These are phyloP conservation scores for Mechanitis messenoides DNA, from an alignment of 2,888 invertebrate genomes.

Conservation along the genomic window DNA sequence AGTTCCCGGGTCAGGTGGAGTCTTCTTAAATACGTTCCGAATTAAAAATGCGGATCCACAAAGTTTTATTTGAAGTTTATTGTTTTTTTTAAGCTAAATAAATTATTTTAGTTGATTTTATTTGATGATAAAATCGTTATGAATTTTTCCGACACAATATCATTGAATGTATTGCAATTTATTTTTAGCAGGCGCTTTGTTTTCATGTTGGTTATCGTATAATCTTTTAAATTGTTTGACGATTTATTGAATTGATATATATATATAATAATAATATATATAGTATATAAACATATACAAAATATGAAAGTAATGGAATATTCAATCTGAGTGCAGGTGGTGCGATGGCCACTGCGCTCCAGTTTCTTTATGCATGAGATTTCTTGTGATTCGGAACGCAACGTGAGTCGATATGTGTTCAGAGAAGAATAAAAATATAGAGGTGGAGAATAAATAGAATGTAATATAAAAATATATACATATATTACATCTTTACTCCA, in stretches of 20 bases:
- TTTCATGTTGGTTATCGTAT: no score
- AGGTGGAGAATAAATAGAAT: constrained; percentile 1
- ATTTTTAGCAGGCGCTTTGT: no score
- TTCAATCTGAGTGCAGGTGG: constrained; percentile 67
- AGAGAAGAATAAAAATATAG: constrained; percentile 35
- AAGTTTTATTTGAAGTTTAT: constrained; percentile 19
- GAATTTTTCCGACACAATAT: no score
- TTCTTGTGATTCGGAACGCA: constrained; percentile 65
- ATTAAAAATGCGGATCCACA: constrained; percentile 30
- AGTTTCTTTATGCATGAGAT: constrained; percentile 71
- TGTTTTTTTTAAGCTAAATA: constrained; percentile 7
- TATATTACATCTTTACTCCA: not conserved
- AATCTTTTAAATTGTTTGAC: no score
- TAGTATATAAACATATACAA: no score
- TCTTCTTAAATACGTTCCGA: constrained; percentile 24
- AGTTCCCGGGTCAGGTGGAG: constrained; percentile 55
- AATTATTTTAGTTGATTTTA: not conserved
- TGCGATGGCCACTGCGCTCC: constrained; percentile 46
- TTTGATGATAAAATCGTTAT: no score
- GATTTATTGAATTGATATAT: no score
- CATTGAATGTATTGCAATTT: no score
- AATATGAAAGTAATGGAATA: constrained; percentile 37
- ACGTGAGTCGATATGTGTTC: constrained; percentile 49
- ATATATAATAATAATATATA: no score
- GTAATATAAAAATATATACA: not conserved